Base-by-base conservation (phyloP, 2,113 vertebrate species). In the Oryzias woworae region DNA sequence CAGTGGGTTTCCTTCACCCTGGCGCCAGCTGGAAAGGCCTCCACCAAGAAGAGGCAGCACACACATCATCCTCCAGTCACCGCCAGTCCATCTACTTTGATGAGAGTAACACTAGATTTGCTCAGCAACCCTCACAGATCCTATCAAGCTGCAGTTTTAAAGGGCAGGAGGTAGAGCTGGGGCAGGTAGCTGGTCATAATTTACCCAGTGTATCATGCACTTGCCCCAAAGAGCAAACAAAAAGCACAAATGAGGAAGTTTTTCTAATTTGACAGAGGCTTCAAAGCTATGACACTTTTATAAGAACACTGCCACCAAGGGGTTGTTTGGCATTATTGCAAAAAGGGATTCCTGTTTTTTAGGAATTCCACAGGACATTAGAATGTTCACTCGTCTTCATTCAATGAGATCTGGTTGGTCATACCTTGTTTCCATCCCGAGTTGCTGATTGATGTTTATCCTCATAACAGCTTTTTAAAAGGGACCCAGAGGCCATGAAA, bases 11-110 rank as follows among this genome's bases (percentile, higher is more conserved):
- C 86, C 83, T 85, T 73, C 84, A 81, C 79, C 54, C 88, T 91
- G 92, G 90, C 90, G 90, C 92, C 91, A 91, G 90, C 83, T 90
- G 89, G 90, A 90, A 92, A 92, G 91, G 88, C 82, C 83, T 87
- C 77, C 85, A 75, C 87, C 87, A 85, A 84, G 85, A 85, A 84
- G 69, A 86, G 73, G 79, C 86, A 83, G 71, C 81, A 80, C 82
- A 88, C 83, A 85, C 88, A 87, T 82, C 87, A 81, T 84, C 75
- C 82, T 80, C 81, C 88, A 88, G 85, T 82, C 86, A 86, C 53
- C 43, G 77, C 69, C 77, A 65, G 78, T 81, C 82, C 80, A 72
- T 14, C 76, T 62, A 75, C 86, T 91, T 85, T 85, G 87, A 91
- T 86, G 88, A 64, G 65, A 80, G 88, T 85, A 88, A 91, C 85